Conservation (phyloP, 2,888 invertebrate species). For the Diaprepes abbreviatus region DNA sequence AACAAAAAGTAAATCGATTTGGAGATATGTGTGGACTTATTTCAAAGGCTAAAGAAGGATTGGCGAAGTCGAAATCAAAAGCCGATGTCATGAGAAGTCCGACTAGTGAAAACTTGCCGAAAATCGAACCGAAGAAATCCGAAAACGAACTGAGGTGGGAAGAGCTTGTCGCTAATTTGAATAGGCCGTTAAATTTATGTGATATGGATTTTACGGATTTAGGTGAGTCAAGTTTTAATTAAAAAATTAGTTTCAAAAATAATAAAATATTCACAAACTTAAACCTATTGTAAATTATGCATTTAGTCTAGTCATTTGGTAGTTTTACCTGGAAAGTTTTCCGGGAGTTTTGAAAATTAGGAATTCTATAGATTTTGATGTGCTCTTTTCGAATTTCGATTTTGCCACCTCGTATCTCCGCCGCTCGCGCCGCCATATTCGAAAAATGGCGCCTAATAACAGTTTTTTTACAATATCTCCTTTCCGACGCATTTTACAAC, state of each 20-base stretch:
- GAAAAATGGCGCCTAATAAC: too few relatives aligned
- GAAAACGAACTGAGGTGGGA: slow-evolving; percentile 98
- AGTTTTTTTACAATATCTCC: too few relatives aligned
- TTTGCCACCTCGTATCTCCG: too few relatives aligned
- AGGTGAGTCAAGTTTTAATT: slow-evolving; percentile 29
- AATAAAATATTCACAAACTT: too few relatives aligned
- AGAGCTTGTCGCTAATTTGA: slow-evolving; percentile 83
- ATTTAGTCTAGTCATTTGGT: too few relatives aligned
- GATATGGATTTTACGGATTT: slow-evolving; percentile 98
- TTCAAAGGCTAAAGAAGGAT: slow-evolving; percentile 88
- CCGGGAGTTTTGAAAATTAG: too few relatives aligned
- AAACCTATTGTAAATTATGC: too few relatives aligned
- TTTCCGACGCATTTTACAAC: too few relatives aligned
- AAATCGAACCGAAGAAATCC: slow-evolving; percentile 82
- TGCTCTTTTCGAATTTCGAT: too few relatives aligned
- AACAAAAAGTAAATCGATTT: slow-evolving; percentile 73
- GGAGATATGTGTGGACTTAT: slow-evolving; percentile 92
- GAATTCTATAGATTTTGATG: too few relatives aligned
- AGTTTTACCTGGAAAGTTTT: too few relatives aligned
- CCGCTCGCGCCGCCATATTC: too few relatives aligned
- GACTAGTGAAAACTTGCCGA: slow-evolving; percentile 75
- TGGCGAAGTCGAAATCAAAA: slow-evolving; percentile 89
- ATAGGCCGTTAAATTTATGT: slow-evolving; percentile 85
- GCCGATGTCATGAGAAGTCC: slow-evolving; percentile 82
- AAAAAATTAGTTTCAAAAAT: background rate